Conservation (phyloP, 2,888 invertebrate species). For the Drosophila robusta region DNA sequence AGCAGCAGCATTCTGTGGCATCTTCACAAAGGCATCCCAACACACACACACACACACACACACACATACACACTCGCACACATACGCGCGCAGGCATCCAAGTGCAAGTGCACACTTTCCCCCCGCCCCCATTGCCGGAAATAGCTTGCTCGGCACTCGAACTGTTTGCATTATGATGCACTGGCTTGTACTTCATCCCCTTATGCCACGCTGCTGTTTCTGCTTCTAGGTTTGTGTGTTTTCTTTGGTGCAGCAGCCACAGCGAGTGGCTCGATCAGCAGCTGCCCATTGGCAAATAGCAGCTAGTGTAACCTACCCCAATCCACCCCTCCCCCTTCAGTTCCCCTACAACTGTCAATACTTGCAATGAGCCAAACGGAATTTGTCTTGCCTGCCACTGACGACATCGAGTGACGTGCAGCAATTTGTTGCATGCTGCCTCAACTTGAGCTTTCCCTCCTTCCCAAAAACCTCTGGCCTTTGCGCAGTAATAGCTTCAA, state of each 20-base stretch:
- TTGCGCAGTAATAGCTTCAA: constrained; percentile 57
- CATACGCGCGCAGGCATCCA: constrained; percentile 26
- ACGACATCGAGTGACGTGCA: constrained; percentile 51
- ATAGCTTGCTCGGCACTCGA: constrained; percentile 70
- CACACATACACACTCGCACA: neutral
- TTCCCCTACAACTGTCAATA: constrained; percentile 69
- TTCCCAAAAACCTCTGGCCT: neutral
- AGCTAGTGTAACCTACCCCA: constrained; percentile 7
- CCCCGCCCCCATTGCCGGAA: constrained; percentile 42
- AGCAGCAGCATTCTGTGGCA: constrained; percentile 51
- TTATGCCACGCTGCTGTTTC: neutral
- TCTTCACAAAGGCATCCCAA: constrained; percentile 25
- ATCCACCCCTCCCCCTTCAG: constrained; percentile 15
- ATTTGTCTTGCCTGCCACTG: constrained; percentile 75
- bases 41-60: neutral
- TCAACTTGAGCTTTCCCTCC: neutral
- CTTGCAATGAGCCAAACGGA: constrained; percentile 71
- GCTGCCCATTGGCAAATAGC: constrained; percentile 54
- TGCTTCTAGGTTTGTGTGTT: constrained; percentile 13
- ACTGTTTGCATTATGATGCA: constrained; percentile 77
- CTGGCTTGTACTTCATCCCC: constrained; percentile 1
- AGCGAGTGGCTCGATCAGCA: constrained; percentile 56
- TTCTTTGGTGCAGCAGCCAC: constrained; percentile 38
- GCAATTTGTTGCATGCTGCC: constrained; percentile 63
- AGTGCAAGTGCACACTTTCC: constrained; percentile 46